Conservation (phyloP, 2,113 vertebrate species). For the Podarcis muralis region DNA sequence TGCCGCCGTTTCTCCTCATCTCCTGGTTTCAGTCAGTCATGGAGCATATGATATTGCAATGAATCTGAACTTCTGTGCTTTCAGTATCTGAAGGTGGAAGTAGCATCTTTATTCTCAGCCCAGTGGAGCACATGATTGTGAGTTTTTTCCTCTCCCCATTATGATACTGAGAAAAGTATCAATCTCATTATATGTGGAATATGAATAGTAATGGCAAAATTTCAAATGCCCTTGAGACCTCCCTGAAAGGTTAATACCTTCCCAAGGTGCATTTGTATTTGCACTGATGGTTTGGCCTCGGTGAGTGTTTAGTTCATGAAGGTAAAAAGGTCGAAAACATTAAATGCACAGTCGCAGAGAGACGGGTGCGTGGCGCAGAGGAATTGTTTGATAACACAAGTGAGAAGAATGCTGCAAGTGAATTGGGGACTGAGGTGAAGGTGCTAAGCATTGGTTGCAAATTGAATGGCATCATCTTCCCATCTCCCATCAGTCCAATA, state of each 20-base stretch:
- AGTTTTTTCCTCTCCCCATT: constrained; percentile 27
- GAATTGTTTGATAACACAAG: not conserved
- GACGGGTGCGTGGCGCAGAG: not conserved
- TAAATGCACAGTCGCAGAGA: rapidly evolving
- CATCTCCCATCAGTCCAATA: not conserved
- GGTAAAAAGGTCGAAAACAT: not conserved
- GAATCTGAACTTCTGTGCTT: not conserved
- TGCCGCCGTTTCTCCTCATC: not conserved
- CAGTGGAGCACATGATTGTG: constrained; percentile 62
- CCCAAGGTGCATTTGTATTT: not conserved
- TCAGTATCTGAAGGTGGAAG: not conserved
- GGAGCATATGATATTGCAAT: not conserved
- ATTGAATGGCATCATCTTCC: not conserved
- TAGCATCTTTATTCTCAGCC: constrained; percentile 51
- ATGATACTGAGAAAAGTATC: constrained; percentile 24
- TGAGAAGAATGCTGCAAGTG: not conserved
- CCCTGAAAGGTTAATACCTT: constrained; percentile 29
- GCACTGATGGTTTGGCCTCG: not conserved
- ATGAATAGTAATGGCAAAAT: constrained; percentile 28
- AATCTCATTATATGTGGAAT: constrained; percentile 42
- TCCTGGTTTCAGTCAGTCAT: not conserved
- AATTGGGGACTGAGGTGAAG: not conserved
- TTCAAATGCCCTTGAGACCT: constrained; percentile 48
- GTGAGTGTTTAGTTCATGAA: not conserved
- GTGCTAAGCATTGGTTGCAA: not conserved